Evolutionary conservation across 2,113 vertebrate species (phyloP).

Genomic region (Dipodomys stephensi): DNA sequence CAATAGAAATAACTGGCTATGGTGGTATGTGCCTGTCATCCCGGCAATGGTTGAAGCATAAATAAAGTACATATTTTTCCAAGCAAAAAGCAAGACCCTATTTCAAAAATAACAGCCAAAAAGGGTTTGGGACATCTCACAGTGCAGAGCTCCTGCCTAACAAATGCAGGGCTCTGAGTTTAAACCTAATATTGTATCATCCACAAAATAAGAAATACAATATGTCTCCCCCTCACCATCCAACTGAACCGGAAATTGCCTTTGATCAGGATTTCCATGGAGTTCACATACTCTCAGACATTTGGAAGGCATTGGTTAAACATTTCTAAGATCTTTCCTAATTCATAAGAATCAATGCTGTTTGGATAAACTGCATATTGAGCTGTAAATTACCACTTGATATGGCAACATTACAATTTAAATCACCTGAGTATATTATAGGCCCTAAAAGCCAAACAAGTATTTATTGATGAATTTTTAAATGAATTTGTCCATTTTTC

Average conservation of each 20-base stretch:
- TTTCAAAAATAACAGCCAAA: too few species aligned
- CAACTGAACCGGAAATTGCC: neutral
- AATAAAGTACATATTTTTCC: too few species aligned
- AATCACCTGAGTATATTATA: neutral
- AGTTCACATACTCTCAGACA: neutral
- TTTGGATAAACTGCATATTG: constrained; percentile 13
- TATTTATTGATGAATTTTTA: constrained; percentile 50
- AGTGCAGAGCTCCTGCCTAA: too few species aligned
- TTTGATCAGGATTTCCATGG: neutral
- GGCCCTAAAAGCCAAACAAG: neutral
- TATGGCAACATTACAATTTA: neutral
- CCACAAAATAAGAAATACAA: neutral
- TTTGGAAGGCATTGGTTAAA: neutral
- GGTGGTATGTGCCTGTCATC: too few species aligned
- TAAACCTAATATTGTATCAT: neutral
- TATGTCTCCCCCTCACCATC: neutral
- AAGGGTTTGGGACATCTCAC: too few species aligned
- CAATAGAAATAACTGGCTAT: too few species aligned
- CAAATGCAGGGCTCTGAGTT: neutral
- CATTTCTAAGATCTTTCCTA: constrained; percentile 14
- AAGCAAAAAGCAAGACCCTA: too few species aligned
- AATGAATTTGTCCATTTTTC: neutral
- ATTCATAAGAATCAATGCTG: constrained; percentile 23
- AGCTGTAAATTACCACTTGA: constrained; percentile 44
- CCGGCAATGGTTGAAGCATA: too few species aligned